phyloP scores from a whole-genome alignment of 2,797 vertebrate species.

The Tamandua tetradactyla region DNA sequence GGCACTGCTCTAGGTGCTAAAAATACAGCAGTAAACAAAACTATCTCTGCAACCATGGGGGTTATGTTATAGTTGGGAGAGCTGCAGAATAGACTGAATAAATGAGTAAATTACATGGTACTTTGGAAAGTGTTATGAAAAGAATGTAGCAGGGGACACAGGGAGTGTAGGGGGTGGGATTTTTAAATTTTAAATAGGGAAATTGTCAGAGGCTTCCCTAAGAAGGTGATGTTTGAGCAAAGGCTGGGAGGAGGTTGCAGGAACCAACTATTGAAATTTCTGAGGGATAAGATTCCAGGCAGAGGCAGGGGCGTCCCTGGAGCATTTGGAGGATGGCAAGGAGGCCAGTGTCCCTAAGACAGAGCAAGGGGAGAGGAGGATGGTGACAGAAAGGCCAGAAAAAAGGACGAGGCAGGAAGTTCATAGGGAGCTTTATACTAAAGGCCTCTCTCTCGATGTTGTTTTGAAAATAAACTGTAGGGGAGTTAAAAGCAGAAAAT shows the following conservation, averaged over 20 bases:
- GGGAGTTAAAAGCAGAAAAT: neutral
- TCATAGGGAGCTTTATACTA: neutral
- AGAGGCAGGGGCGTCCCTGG: neutral
- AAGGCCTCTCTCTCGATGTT: neutral
- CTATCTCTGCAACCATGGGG: neutral
- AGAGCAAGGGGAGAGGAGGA: neutral
- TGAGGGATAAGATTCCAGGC: neutral
- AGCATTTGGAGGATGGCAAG: neutral
- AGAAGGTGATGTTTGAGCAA: neutral
- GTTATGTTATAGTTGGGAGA: neutral
- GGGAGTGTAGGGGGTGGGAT: neutral
- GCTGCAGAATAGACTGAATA: neutral
- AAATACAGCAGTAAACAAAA: neutral
- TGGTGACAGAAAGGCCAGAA: neutral
- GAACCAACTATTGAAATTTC: neutral
- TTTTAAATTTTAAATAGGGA: constrained; percentile 1
- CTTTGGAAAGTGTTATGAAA: neutral
- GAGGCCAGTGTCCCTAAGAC: neutral
- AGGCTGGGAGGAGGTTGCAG: neutral
- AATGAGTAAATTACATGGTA: neutral
- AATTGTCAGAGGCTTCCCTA: neutral
- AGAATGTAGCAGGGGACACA: neutral
- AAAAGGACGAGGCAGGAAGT: neutral
- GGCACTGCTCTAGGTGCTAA: neutral
- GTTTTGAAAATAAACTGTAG: neutral